Conservation (phyloP, 1,140 invertebrate species). For the Drosophila repletoides region DNA sequence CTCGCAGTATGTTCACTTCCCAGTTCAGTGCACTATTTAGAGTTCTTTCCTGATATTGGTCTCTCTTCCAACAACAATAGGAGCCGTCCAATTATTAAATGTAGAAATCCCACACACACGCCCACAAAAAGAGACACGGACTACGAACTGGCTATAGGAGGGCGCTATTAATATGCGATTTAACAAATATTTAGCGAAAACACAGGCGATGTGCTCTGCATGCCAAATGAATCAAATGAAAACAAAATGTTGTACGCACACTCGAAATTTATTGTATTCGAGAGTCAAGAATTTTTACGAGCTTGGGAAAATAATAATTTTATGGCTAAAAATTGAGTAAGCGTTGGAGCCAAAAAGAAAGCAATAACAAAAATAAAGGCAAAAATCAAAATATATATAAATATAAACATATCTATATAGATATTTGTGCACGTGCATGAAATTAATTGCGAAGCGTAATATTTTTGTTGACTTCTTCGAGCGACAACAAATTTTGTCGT, state of each 20-base stretch:
- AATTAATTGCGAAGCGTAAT: conserved; percentile 61
- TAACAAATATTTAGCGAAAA: conserved; percentile 81
- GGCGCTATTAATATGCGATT: conserved; percentile 80
- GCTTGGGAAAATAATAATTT: conserved; percentile 81
- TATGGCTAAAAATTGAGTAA: conserved; percentile 61
- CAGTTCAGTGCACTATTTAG: conserved; percentile 37
- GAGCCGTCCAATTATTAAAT: conserved; percentile 21
- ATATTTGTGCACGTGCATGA: conserved; percentile 63
- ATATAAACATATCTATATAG: neutral
- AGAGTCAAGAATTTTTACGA: conserved; percentile 79
- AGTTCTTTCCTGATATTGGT: no score
- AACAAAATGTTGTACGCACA: conserved; percentile 21
- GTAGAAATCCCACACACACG: conserved; percentile 30
- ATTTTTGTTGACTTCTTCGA: conserved; percentile 42
- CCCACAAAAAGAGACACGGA: conserved; percentile 19
- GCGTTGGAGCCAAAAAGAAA: neutral
- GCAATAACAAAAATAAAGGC: no score
- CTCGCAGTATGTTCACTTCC: neutral
- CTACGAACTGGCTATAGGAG: conserved; percentile 60
- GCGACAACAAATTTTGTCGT: conserved; percentile 60
- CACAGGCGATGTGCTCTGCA: conserved; percentile 51
- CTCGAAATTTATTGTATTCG: conserved; percentile 64
- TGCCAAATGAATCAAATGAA: conserved; percentile 52
- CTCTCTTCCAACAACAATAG: no score
- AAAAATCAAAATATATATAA: neutral